Conservation (phyloP, 2,888 invertebrate genomes). For the Nomada hirtipes region DNA sequence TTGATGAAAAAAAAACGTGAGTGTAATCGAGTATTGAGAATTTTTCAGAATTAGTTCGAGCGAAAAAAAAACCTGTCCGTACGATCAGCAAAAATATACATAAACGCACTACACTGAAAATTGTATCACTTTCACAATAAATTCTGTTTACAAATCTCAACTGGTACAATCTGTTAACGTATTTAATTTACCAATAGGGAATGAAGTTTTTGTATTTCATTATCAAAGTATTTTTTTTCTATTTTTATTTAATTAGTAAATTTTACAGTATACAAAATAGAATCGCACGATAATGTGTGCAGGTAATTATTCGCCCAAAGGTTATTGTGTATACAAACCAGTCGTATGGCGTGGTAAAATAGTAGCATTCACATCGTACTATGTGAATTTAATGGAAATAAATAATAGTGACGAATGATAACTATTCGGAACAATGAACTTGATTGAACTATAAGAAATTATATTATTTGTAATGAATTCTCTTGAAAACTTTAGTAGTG, state of each 20-base stretch:
- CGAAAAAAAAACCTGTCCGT: neutral
- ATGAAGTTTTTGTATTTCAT: neutral
- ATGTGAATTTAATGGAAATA: slow-evolving; percentile 56
- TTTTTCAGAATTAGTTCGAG: slow-evolving; percentile 4
- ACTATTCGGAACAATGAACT: slow-evolving; percentile 24
- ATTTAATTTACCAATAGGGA: neutral
- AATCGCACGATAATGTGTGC: slow-evolving; percentile 24
- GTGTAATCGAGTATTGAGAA: neutral
- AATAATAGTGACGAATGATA: slow-evolving; percentile 60
- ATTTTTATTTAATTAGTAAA: slow-evolving; percentile 30
- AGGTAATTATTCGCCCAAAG: slow-evolving; percentile 20
- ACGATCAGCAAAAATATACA: slow-evolving; percentile 13
- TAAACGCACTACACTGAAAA: slow-evolving; percentile 9
- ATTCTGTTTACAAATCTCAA: slow-evolving; percentile 36
- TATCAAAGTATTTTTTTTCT: slow-evolving; percentile 35
- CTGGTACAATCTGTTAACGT: slow-evolving; percentile 5
- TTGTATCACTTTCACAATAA: slow-evolving; percentile 51
- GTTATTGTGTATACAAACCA: slow-evolving; percentile 32
- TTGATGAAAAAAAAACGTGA: slow-evolving; percentile 2
- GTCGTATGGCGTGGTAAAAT: slow-evolving; percentile 21
- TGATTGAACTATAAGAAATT: slow-evolving; percentile 21
- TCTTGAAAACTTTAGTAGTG: neutral
- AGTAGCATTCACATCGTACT: slow-evolving; percentile 19
- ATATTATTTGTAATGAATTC: neutral
- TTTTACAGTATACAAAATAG: slow-evolving; percentile 44